Evolutionary conservation across 1,140 invertebrate genomes (phyloP).

Genomic region (Hyles euphorbiae): DNA sequence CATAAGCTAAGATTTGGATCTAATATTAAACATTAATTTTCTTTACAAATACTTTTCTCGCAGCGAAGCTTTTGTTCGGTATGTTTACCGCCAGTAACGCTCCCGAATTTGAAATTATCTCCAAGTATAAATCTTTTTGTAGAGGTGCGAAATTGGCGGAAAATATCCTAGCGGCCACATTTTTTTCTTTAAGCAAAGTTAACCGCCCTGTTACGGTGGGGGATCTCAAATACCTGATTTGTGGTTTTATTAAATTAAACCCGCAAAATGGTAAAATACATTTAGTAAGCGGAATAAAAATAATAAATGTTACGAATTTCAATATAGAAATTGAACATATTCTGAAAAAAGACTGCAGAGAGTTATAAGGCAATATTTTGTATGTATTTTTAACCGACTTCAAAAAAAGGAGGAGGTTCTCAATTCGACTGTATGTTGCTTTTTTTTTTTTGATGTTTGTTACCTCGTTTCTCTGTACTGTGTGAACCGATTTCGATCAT

Average conservation of each 20-base stretch:
- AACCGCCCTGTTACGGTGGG: not conserved
- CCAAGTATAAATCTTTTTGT: conserved; percentile 23
- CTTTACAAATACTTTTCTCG: conserved; percentile 29
- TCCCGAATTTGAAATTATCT: conserved; percentile 25
- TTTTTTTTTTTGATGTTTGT: too few relatives aligned
- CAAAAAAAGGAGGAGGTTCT: too few relatives aligned
- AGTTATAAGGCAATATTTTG: too few relatives aligned
- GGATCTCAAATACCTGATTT: conserved; percentile 3
- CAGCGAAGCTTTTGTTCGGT: conserved; percentile 25
- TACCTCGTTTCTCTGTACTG: too few relatives aligned
- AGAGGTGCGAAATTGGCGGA: conserved; percentile 12
- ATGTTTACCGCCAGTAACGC: conserved; percentile 24
- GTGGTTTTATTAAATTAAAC: not conserved
- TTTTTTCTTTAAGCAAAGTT: conserved; percentile 9
- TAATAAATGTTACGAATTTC: too few relatives aligned
- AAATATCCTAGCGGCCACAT: conserved; percentile 6
- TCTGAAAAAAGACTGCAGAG: too few relatives aligned
- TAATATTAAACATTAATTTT: conserved; percentile 33
- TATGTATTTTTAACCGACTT: too few relatives aligned
- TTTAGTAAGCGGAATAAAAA: too few relatives aligned
- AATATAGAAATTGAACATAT: too few relatives aligned
- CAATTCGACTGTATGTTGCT: too few relatives aligned
- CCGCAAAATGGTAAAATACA: too few relatives aligned
- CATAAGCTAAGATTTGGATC: conserved; percentile 25
- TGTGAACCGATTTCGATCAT: too few relatives aligned